Evolutionary conservation across 2,888 invertebrate species (phyloP).

Genomic region (Coecobrya sp.): DNA sequence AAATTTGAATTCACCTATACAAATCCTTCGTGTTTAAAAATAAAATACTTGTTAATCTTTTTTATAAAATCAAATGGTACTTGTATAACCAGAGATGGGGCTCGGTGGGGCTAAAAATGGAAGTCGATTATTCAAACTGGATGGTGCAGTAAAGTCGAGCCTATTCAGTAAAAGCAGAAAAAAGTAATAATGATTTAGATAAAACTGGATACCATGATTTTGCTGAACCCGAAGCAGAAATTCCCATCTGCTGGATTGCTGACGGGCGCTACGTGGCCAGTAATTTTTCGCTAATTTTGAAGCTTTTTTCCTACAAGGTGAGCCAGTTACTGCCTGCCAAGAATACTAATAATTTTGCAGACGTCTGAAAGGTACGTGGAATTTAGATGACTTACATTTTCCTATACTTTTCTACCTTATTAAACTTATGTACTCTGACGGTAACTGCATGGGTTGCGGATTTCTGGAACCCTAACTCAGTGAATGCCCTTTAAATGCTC

Average conservation of each 20-base stretch:
- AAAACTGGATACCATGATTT: constrained; percentile 1
- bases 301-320: not conserved
- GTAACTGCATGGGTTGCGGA: not conserved
- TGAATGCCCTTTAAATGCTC: not conserved
- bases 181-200: not conserved
- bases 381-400: no score
- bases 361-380: not conserved
- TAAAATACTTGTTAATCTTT: not conserved
- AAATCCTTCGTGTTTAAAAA: not conserved
- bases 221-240: not conserved
- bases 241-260: not conserved
- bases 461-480: not conserved
- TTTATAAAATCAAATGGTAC: not conserved
- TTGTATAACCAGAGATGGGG: not conserved
- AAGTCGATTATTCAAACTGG: not conserved
- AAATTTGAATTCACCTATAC: not conserved
- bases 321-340: not conserved
- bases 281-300: not conserved
- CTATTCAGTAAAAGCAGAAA: not conserved
- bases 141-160: not conserved
- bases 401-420: no score
- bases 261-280: not conserved
- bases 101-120: not conserved
- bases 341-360: constrained; percentile 22
- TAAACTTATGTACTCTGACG: not conserved